Percentiles rank a stretch among this genome's conserved stretches.
Evolutionary conservation across 2,888 invertebrate genomes (phyloP).

Genomic region (Agrotis segetum): DNA sequence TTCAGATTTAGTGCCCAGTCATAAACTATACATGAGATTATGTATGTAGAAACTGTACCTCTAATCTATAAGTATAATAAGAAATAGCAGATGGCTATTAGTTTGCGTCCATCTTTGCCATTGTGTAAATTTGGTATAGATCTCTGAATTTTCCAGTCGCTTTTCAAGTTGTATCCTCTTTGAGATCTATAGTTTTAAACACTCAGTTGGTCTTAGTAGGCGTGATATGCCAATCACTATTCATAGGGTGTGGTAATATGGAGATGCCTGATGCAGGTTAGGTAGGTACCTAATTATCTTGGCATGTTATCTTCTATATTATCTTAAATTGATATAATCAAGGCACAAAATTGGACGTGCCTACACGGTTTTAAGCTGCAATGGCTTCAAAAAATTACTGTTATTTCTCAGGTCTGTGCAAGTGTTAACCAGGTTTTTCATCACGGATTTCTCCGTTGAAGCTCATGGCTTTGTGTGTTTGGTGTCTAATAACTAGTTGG

Average conservation of each 20-base stretch:
- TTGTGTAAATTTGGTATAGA: not conserved
- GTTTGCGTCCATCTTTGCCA: not conserved
- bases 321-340: no score
- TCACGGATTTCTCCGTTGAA: not conserved
- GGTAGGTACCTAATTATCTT: no score
- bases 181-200: no score
- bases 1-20: constrained; percentile 36
- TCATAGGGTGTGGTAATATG: no score
- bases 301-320: not conserved
- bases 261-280: no score
- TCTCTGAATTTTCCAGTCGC: not conserved
- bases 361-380: not conserved
- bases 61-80: not conserved
- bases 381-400: constrained; percentile 4
- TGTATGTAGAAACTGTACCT: not conserved
- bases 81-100: not conserved
- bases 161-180: not conserved
- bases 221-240: no score
- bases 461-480: no score
- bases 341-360: no score
- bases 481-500: no score
- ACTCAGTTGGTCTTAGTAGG: no score
- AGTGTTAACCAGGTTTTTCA: not conserved
- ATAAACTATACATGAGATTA: not conserved
- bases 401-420: no score